These are phyloP conservation scores for Scortum barcoo DNA, from an alignment of 2,113 vertebrate genomes.

Conservation along the genomic window DNA sequence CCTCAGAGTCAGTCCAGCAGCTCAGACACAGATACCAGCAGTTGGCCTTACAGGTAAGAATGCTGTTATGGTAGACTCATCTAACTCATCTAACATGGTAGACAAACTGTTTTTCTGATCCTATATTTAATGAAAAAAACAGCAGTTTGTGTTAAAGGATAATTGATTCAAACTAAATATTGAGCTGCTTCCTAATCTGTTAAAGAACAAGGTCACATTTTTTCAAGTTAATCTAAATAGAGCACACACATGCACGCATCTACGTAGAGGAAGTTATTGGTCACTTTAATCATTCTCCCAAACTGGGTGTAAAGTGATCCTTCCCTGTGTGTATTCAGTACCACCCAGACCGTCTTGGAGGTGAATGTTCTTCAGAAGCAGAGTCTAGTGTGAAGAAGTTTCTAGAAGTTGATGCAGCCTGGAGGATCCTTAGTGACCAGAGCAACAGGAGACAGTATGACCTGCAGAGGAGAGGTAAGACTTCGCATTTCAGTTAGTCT, in stretches of 20 bases:
- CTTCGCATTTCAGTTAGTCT: neutral
- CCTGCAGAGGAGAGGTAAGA: constrained; percentile 70
- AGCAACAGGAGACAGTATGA: constrained; percentile 70
- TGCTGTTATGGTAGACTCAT: no score
- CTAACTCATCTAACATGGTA: no score
- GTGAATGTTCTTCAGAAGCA: constrained; percentile 22
- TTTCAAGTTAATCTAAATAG: neutral
- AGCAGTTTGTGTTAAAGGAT: neutral
- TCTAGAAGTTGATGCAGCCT: constrained; percentile 73
- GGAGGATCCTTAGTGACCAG: constrained; percentile 69
- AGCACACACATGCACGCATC: neutral
- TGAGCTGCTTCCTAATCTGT: neutral
- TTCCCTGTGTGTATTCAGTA: constrained; percentile 41
- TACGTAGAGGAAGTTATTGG: neutral
- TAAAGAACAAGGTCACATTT: neutral
- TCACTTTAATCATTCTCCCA: neutral
- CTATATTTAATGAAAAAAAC: neutral
- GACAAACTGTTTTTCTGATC: neutral
- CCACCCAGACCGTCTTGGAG: constrained; percentile 75
- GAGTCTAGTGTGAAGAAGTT: constrained; percentile 59
- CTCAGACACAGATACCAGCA: constrained; percentile 73
- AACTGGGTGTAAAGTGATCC: neutral
- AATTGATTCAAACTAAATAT: neutral
- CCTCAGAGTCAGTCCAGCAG: constrained; percentile 66
- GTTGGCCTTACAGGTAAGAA: constrained; percentile 67